Evolutionary conservation across 35 echinoderm and acorn worm genomes (phyloP).

Genomic region (Hemicentrotus pulcherrimus): DNA sequence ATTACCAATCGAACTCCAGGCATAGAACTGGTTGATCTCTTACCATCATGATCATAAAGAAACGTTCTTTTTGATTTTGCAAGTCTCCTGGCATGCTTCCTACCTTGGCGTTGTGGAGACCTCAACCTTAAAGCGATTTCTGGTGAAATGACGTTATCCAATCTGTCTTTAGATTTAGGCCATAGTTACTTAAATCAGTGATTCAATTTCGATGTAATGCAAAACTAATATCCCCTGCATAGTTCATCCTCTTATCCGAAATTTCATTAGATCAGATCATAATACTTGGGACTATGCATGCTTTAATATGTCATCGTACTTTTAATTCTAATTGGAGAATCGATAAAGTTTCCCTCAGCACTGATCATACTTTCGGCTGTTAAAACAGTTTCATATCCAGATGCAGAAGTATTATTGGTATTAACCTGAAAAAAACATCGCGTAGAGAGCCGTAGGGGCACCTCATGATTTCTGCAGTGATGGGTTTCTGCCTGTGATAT

Average conservation of each 20-base stretch:
- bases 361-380: not conserved
- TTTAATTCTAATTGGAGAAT: constrained; percentile 7
- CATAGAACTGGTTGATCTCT: not conserved
- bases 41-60: not conserved
- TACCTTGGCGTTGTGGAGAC: not conserved
- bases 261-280: not conserved
- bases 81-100: not conserved
- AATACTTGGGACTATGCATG: not conserved
- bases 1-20: not conserved
- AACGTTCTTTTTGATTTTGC: not conserved
- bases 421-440: not conserved
- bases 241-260: not conserved
- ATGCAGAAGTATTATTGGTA: not conserved
- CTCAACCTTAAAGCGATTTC: not conserved
- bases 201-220: not conserved
- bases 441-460: not conserved
- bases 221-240: not conserved
- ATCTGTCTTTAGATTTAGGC: not conserved
- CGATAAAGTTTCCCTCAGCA: not conserved
- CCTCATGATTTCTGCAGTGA: not conserved
- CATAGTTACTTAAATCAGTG: not conserved
- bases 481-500: not conserved
- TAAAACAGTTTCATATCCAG: constrained; percentile 16
- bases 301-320: constrained; percentile 15
- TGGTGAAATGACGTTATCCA: not conserved